Evolutionary conservation across 2,888 invertebrate genomes (phyloP).

Genomic region (Pyrrhia umbra): DNA sequence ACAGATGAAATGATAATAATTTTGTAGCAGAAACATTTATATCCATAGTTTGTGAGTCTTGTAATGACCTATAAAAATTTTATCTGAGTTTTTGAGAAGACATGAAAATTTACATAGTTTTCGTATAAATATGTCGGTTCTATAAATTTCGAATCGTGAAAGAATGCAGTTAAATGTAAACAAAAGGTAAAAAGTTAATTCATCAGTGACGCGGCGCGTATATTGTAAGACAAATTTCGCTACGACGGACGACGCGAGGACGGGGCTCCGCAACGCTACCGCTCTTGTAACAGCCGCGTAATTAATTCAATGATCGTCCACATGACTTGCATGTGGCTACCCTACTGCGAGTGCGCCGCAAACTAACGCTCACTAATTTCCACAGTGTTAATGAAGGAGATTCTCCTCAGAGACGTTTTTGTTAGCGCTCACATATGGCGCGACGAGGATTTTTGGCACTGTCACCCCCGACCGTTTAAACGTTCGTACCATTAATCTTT

Average conservation of each 20-base stretch:
- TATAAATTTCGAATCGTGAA: conserved; percentile 42
- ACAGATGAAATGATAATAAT: conserved; percentile 55
- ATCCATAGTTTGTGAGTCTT: conserved; percentile 46
- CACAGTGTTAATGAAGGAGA: conserved; percentile 83
- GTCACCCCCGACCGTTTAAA: conserved; percentile 81
- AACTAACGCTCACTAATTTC: conserved; percentile 86
- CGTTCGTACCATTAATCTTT: conserved; percentile 86
- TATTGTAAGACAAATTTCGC: conserved; percentile 58
- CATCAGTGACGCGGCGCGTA: conserved; percentile 49
- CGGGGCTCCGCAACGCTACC: conserved; percentile 74
- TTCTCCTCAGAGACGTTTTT: conserved; percentile 82
- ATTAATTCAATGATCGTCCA: conserved; percentile 89
- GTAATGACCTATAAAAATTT: conserved; percentile 59
- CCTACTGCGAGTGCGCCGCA: conserved; percentile 76
- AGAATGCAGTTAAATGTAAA: conserved; percentile 55
- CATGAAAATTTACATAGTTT: conserved; percentile 61
- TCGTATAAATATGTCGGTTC: conserved; percentile 52
- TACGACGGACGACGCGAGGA: conserved; percentile 39
- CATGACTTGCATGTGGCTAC: conserved; percentile 87
- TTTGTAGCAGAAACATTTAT: conserved; percentile 46
- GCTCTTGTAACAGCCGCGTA: conserved; percentile 77
- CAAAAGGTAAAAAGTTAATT: conserved; percentile 58
- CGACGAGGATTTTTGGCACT: conserved; percentile 81
- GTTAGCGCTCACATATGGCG: conserved; percentile 74
- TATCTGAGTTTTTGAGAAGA: conserved; percentile 53